Percentiles rank a stretch among this genome's conserved stretches.
These are phyloP conservation scores for Cassiopea xamachana DNA, from an alignment of 30 jellyfish, hydroid and myxozoan species.

Conservation along the genomic window DNA sequence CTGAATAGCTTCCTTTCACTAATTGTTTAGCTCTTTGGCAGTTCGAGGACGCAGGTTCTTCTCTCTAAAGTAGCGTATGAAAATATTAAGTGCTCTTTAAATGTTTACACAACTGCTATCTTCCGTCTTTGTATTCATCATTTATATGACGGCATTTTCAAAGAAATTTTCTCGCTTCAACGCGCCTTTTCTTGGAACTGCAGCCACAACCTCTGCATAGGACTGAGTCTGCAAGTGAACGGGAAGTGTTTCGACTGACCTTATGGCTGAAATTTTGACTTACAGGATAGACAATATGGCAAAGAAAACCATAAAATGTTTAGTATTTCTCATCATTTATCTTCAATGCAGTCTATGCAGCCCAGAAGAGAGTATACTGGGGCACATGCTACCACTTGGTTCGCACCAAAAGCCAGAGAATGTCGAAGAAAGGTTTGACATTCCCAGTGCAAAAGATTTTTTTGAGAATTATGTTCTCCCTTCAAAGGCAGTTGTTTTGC, in stretches of 20 bases:
- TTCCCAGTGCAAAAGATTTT: slow-evolving; percentile 69
- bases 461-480: slow-evolving; percentile 72
- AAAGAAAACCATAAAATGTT: neutral
- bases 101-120: neutral
- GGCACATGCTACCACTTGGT: slow-evolving; percentile 88
- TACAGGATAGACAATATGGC: neutral
- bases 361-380: neutral
- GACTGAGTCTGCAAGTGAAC: neutral
- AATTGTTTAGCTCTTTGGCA: no score
- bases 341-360: neutral
- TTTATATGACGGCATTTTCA: neutral
- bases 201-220: neutral
- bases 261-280: neutral
- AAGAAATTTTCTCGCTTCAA: neutral
- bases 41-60: no score
- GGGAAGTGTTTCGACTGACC: neutral
- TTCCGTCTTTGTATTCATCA: neutral
- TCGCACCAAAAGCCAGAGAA: slow-evolving; percentile 67
- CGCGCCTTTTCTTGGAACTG: neutral
- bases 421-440: slow-evolving; percentile 71
- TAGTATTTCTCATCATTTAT: neutral
- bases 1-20: no score
- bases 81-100: no score
- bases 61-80: no score
- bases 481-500: slow-evolving; percentile 80